Base-by-base conservation (phyloP, 2,113 vertebrate genomes). In the Lepisosteus osseus region DNA sequence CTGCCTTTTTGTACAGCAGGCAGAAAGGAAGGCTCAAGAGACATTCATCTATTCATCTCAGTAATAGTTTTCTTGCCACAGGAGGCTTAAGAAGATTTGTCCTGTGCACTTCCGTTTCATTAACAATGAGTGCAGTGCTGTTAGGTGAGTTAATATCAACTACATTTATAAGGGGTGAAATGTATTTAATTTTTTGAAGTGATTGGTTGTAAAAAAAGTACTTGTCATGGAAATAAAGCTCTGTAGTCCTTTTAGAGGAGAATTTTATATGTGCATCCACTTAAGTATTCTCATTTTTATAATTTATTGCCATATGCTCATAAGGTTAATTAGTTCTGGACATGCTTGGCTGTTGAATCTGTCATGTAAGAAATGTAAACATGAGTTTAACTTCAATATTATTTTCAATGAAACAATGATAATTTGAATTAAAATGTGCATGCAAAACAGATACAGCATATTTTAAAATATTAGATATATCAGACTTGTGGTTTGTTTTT, bases 1-100 rank as follows among this genome's bases (percentile, higher is more conserved):
- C 83, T 77, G 80, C 77, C 80, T 87, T 89, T 29, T 87, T 83
- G 73, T 85, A 87, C 90, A 89, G 87, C 77, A 90, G 86, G 82
- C 81, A 84, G 78, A 78, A 77, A 86, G 78, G 66, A 84, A 82
- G 76, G 72, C 92, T 91, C 77, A 83, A 78, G 86, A 92, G 88
- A 88, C 77, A 80, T 76, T 75, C 76, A 89, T 81, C 85, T 85
- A 79, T 91, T 93, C 88, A 85, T 90, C 89, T 86, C 75, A 86
- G 47, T 90, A 87, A 89, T 88, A 90, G 86, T 89, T 88, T 91
- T 81, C 83, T 85, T 91, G 79, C 84, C 88, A 88, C 84, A 0
- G 82, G 86, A 92, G 86, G 81, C 78, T 87, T 86, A 78, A 86
- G 84, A 88, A 87, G 88, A 91, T 89, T 89, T 90, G 85, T 88